A percentile compares a stretch with the other conserved stretches of the same genome.
phyloP scores from a whole-genome alignment of 2,113 vertebrate genomes.

The Nibea coibor region DNA sequence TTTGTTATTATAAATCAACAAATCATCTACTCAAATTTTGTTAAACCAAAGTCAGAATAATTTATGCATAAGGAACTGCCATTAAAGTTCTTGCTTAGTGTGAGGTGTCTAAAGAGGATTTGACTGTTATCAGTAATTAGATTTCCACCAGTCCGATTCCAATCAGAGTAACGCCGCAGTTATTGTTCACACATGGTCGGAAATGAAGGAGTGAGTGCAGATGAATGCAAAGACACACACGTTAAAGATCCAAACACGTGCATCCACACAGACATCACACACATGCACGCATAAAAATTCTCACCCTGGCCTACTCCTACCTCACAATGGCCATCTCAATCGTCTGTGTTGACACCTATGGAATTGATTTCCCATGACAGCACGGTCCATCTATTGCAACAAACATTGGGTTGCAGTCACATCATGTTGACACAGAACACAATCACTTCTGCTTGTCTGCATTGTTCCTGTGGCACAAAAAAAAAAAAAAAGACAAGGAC shows the following conservation, averaged over 20 bases:
- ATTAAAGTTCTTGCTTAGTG: background rate
- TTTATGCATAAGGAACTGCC: background rate
- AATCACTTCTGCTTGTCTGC: constrained; percentile 79
- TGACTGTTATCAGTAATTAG: background rate
- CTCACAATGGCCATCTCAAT: constrained; percentile 65
- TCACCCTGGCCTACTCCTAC: constrained; percentile 22
- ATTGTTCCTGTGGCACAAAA: constrained; percentile 68
- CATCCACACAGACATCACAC: background rate
- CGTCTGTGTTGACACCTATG: constrained; percentile 75
- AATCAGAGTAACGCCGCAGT: background rate
- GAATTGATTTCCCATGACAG: constrained; percentile 84
- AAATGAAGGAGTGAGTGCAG: background rate
- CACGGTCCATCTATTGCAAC: constrained; percentile 75
- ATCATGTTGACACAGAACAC: constrained; percentile 82
- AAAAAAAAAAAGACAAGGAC: constrained; percentile 63
- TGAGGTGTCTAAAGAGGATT: background rate
- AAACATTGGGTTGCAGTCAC: constrained; percentile 78
- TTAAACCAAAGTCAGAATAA: background rate
- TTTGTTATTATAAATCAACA: too few species aligned
- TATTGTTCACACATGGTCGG: background rate
- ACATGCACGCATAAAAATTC: constrained; percentile 41
- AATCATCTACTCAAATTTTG: too few species aligned
- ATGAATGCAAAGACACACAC: constrained; percentile 20
- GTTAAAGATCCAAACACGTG: background rate
- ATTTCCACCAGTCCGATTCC: constrained; percentile 21